Evolutionary conservation across 2,888 invertebrate genomes (phyloP), one percentile per base, ranked within the genome.

Genomic region (Ectropis crepuscularia): DNA sequence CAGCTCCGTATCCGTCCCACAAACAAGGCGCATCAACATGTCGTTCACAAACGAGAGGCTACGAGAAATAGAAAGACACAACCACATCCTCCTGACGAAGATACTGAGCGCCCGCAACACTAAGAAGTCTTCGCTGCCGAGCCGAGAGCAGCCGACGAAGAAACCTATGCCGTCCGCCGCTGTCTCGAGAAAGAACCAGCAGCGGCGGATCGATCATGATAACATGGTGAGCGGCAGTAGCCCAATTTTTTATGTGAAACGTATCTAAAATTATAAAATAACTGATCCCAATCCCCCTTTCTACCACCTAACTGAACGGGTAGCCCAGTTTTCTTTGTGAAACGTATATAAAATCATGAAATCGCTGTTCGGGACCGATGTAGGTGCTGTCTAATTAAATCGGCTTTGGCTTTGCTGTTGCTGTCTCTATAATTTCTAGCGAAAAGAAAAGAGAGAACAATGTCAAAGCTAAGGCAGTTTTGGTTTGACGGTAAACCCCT

Each of bases 31-130:
- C 10, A 75, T 88, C 57, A 93, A 93, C 75, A 93, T 93, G 93
- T 93, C 94, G 9, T 95, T 95, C 74, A 85, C 94, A 0, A 95
- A 95, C 77, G 93, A 93, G n/a, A 87, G 94, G 5, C 83, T 94
- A 55, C 87, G 94, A 0, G 94, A 94, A 74, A 95, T 95, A 11
- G 94, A 95, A 70, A 85, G 95, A 0, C 94, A 94, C 74, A 95
- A 95, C 75, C 91, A 94, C 70, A 94, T 94, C 8, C 81, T 95
- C 4, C 77, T 95, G 8, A 87, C 89, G 45, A 95, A 94, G 82
- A 94, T 95, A 68, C 78, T 94, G 60, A 88, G 89, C 54, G 93
- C 88, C 0, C 80, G 90, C n/a, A 89, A 89, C 69, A 73, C 68
- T 2, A 78, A 73, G 57, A 88, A 87, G 77, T 84, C 89, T 9